Evolutionary conservation across 2,113 vertebrate genomes (phyloP).

Genomic region (Misgurnus anguillicaudatus): DNA sequence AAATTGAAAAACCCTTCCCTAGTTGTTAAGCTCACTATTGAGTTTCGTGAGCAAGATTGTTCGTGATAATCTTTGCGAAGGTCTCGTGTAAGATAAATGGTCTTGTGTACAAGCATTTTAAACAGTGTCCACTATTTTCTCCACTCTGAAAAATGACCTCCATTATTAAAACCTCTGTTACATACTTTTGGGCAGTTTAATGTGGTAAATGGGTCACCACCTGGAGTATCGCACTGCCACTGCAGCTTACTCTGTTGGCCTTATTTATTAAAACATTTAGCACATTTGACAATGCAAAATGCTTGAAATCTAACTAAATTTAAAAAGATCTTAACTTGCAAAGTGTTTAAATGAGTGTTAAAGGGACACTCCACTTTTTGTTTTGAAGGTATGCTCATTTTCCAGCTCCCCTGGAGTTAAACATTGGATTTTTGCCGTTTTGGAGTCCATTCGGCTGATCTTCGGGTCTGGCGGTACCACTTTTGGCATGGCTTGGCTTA

Average conservation of each 20-base stretch:
- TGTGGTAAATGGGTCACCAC: neutral
- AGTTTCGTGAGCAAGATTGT: conserved; percentile 2
- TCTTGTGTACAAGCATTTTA: neutral
- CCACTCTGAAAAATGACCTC: neutral
- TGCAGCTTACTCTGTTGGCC: conserved; percentile 13
- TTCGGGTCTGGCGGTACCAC: too few species aligned
- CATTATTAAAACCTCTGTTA: neutral
- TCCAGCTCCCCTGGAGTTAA: too few species aligned
- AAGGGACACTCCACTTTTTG: too few species aligned
- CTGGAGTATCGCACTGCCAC: conserved; percentile 21
- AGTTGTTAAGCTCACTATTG: neutral
- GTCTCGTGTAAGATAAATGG: neutral
- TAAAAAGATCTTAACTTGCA: neutral
- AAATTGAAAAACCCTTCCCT: neutral
- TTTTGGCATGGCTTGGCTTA: too few species aligned
- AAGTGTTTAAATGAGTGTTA: conserved; percentile 11
- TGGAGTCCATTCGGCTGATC: too few species aligned
- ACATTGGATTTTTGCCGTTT: too few species aligned
- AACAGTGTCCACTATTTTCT: neutral
- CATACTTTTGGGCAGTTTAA: neutral
- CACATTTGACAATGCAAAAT: neutral
- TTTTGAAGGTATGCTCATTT: too few species aligned
- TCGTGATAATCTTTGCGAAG: neutral
- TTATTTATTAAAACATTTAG: conserved; percentile 32
- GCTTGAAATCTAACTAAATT: too few species aligned